Evolutionary conservation across 2,113 vertebrate species (phyloP), one percentile per base, ranked within the genome.

Genomic region (Gavia stellata): DNA sequence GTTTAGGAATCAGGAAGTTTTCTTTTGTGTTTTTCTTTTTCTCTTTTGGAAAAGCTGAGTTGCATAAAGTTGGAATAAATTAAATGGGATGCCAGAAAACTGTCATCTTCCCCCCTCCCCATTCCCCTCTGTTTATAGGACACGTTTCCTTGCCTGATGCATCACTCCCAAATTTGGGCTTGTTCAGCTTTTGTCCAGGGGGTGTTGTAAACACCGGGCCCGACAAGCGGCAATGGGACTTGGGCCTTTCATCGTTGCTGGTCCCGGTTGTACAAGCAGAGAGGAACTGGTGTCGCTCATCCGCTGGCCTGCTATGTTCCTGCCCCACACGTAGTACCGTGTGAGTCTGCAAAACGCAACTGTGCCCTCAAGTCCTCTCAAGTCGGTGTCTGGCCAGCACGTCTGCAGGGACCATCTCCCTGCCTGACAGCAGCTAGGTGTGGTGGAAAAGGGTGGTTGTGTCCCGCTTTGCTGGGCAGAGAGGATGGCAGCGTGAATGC

Each of bases 1-100:
- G 85, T 94, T 91, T 94, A 97, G 96, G 80, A 95, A 96, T 79
- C 80, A 72, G 65, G 86, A 93, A 85, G 61, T 93, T 97, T 93
- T 95, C 33, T 90, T 94, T n/a, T 17, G 36, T 88, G 26, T 84
- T 94, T 88, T 66, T 73, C 63, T 80, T 74, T 79, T 93, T 94
- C 66, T 83, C 80, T 92, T 95, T 88, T 91, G 90, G 77, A 93
- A 96, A 97, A 94, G 91, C 82, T 79, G 66, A 96, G 67, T 80
- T 97, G 77, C 90, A 55, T 91, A 88, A 97, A 91, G 65, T 91
- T 96, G 91, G 86, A 97, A 97, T 97, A 97, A 97, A 97, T 96
- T 96, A 97, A 97, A 96, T 62, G 80, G 91, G 90, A 95, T 92
- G 83, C 94, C 89, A 92, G 74, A 95, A 94, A 89, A 61, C 42